Base-by-base conservation (phyloP, 1,140 invertebrate species). In the Lerema accius region DNA sequence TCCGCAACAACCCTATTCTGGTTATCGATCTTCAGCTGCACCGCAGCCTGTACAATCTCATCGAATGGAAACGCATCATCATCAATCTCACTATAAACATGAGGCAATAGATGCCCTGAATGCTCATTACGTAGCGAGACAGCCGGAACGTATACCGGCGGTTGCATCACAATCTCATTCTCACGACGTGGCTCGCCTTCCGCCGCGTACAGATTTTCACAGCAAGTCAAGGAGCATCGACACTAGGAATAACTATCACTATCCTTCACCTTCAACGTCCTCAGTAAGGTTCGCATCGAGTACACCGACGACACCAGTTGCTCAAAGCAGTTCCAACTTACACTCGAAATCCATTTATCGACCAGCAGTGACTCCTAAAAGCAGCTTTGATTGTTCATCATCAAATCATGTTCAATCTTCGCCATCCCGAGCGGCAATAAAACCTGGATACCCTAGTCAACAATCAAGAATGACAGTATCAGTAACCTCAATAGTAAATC, bases 381-480 rank as follows among this genome's bases (percentile, higher is more conserved):
- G 75, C 26, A 84, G 75, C 55, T 87, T 86, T 58, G 83, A 86
- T 55, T 90, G 87, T 74, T 28, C 78, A 19, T 42, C 76, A 42
- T 45, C 83, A 10, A 87, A 80, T 58, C 78, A 83, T 49, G 75
- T 84, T 40, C 85, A 86, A 71, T 83, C 76, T 35, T 86, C 84
- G 35, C 81, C 85, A 32, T 82, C 81, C 32, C 73, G 86, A 10
- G 73, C 80, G 16, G 64, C 82, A 59, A 61, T 82, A 26, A 85
- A 89, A 59, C 73, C 80, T 35, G 77, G 80, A 15, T 86, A 85
- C 72, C 76, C 84, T 42, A 86, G 73, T 61, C 91, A 90, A 68
- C 86, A 89, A 56, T 71, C 83, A 17, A 76, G 88, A 17, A 84
- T 88, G 86, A 92, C 91, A 9, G 90, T 91, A 7, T 89, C 91